Conservation (phyloP, 2,113 vertebrate genomes). For the Platycercus adscitus region DNA sequence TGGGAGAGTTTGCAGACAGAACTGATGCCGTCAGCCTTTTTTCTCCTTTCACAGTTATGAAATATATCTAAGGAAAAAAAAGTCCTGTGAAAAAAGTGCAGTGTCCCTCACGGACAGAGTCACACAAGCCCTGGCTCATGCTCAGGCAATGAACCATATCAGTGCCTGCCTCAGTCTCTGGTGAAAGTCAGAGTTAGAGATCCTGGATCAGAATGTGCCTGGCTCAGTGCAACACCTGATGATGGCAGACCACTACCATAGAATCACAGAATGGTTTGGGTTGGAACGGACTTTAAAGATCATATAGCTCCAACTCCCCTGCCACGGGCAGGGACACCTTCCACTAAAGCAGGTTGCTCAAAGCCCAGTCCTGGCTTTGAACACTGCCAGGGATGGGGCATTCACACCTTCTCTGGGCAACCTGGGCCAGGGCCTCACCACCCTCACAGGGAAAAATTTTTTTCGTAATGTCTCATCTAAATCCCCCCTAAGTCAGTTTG, state of each 20-base stretch:
- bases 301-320: neutral
- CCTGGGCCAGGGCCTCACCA: neutral
- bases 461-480: neutral
- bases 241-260: neutral
- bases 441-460: neutral
- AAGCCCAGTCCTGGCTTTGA: neutral
- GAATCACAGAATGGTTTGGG: neutral
- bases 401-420: neutral
- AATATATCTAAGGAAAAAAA: neutral
- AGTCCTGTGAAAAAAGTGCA: neutral
- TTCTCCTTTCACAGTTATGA: neutral
- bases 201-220: fast-evolving
- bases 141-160: neutral
- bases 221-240: neutral
- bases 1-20: neutral
- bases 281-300: neutral
- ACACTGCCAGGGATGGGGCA: neutral
- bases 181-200: neutral
- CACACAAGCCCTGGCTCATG: fast-evolving
- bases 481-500: no score
- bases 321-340: neutral
- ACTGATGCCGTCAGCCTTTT: neutral
- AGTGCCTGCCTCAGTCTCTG: neutral
- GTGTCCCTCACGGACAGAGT: neutral
- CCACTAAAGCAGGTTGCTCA: neutral